Evolutionary conservation across 2,113 vertebrate species (phyloP), one percentile per base, ranked within the genome.

Genomic region (Ailurus styani): DNA sequence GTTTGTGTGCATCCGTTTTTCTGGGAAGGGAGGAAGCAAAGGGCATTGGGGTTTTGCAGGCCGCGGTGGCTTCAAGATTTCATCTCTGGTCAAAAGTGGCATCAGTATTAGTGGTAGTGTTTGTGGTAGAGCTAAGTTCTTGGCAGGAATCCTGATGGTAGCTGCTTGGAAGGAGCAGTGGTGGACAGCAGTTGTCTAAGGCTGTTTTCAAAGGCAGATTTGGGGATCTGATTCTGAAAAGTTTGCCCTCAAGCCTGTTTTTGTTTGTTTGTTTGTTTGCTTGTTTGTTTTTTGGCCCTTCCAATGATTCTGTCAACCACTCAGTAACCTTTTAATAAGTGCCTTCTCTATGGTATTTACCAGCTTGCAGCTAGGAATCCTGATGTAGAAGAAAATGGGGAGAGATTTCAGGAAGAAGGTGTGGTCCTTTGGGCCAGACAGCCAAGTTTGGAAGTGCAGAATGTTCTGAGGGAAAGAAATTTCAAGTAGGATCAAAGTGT

Each of bases 1-100:
- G 27, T 45, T 40, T 70, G 18, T 17, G 8, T 17, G 27, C 23
- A 25, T 45, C 29, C 10, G 9, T 57, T 77, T 82, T 94, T n/a
- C 37, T 62, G 37, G n/a, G 14, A 90, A 90, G 92, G 40, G n/a
- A 83, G 27, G 77, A 88, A 85, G n/a, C 6, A 92, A 78, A 75
- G 54, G 13, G 21, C 34, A 14, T 7, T 42, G 13, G 31, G 15
- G 18, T 75, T 86, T 73, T 79, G 54, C 31, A 84, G 47, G 55
- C 42, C 34, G 7, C 6, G 0, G 4, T 50, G 54, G 27, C 25
- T 73, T 14, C 31, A 66, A 82, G 37, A 62, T 25, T 70, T 72
- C 57, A 31, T 60, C 6, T 92, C 29, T 94, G 40, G 27, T 81
- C 50, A 75, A n/a, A 78, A 89, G 52, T 25, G 34, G 34, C 45